Percentiles rank a stretch among this genome's conserved stretches.
These are phyloP conservation scores for Alosa sapidissima DNA, from an alignment of 2,797 vertebrate genomes.

Conservation along the genomic window DNA sequence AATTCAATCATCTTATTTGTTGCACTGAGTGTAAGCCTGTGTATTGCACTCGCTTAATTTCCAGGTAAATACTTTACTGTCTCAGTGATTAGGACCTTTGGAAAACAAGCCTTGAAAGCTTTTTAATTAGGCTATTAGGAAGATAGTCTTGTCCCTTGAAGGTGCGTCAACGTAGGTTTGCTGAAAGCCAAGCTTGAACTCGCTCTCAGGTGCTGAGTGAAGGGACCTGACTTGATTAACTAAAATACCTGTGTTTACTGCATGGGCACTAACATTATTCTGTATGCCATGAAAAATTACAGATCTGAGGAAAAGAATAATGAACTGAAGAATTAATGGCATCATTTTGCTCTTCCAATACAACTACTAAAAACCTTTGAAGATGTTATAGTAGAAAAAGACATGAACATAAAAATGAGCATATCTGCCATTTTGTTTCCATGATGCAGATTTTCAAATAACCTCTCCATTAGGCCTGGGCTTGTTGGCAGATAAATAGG, in stretches of 20 bases:
- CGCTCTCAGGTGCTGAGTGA: background rate
- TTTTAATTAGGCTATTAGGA: slow-evolving; percentile 75
- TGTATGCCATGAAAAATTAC: background rate
- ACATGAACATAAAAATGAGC: background rate
- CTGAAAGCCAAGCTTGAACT: slow-evolving; percentile 64
- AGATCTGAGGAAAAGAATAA: background rate
- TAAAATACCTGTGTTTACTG: background rate
- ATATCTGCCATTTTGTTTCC: background rate
- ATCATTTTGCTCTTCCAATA: background rate
- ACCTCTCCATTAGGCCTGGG: background rate
- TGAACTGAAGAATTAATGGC: background rate
- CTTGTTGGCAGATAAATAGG: background rate
- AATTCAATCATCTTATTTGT: slow-evolving; percentile 67
- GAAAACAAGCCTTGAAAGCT: slow-evolving; percentile 80
- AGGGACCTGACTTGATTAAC: background rate
- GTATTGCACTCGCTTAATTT: slow-evolving; percentile 48
- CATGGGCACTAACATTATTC: background rate
- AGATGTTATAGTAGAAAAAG: background rate
- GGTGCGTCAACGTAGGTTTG: slow-evolving; percentile 55
- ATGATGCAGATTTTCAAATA: slow-evolving; percentile 11
- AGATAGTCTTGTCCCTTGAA: slow-evolving; percentile 62
- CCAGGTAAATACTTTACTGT: slow-evolving; percentile 62
- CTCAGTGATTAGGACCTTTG: slow-evolving; percentile 67
- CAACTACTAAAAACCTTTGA: background rate
- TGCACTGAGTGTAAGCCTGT: slow-evolving; percentile 41